These are phyloP conservation scores for Nesidiocoris tenuis DNA, from an alignment of 2,888 invertebrate genomes.

Conservation along the genomic window DNA sequence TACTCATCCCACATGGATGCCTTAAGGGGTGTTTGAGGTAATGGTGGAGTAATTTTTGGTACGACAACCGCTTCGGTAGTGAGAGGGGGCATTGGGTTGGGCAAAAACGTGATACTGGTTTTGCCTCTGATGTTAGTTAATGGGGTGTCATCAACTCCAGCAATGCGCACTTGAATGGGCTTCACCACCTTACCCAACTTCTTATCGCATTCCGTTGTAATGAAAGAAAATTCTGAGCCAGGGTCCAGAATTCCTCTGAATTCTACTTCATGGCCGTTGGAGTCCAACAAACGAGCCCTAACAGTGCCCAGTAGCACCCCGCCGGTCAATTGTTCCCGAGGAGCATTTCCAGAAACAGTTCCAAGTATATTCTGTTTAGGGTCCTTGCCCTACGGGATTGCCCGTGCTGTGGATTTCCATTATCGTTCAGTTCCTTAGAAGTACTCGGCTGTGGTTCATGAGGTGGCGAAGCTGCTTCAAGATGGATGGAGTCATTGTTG, in stretches of 20 bases:
- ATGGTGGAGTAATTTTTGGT: constrained; percentile 16
- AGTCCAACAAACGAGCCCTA: too few relatives aligned
- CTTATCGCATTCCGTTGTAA: constrained; percentile 7
- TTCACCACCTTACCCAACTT: not conserved
- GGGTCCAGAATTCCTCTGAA: constrained; percentile 24
- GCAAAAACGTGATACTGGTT: not conserved
- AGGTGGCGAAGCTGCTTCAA: not conserved
- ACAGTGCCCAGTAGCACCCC: too few relatives aligned
- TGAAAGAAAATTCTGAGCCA: constrained; percentile 28
- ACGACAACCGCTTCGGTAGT: constrained; percentile 33
- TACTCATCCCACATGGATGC: constrained; percentile 2
- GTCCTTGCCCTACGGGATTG: too few relatives aligned
- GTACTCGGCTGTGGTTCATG: constrained; percentile 16
- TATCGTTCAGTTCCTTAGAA: too few relatives aligned
- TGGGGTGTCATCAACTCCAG: constrained; percentile 7
- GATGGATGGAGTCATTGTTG: constrained; percentile 9
- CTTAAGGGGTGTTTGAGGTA: constrained; percentile 20
- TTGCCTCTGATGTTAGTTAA: constrained; percentile 5
- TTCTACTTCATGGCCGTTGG: too few relatives aligned
- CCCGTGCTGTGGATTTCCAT: too few relatives aligned
- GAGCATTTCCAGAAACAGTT: too few relatives aligned
- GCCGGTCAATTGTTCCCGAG: too few relatives aligned
- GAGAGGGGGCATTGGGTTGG: not conserved
- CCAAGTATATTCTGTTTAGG: too few relatives aligned
- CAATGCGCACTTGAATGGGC: not conserved